Conservation (phyloP, 2,888 invertebrate species). For the Hypselothyrea guttata region DNA sequence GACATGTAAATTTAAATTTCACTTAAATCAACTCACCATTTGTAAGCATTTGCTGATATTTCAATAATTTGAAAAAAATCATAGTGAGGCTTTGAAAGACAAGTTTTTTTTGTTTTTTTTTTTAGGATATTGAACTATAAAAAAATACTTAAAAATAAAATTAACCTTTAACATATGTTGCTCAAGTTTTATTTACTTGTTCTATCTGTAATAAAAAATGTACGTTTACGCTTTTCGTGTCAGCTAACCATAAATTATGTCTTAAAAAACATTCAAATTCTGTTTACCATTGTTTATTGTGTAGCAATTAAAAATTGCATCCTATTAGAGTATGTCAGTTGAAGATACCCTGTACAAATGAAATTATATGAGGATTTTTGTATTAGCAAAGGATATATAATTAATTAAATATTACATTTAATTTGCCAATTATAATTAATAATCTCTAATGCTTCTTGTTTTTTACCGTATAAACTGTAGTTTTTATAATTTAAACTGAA, state of each 20-base stretch:
- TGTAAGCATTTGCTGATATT: too few species aligned
- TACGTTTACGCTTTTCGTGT: slow-evolving; percentile 47
- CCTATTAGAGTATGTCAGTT: background rate
- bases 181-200: slow-evolving; percentile 4
- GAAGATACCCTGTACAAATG: too few species aligned
- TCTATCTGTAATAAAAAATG: slow-evolving; percentile 29
- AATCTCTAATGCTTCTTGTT: background rate
- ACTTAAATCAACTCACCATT: too few species aligned
- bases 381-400: too few species aligned
- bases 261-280: slow-evolving; percentile 26
- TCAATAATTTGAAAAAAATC: too few species aligned
- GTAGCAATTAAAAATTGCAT: slow-evolving; percentile 5
- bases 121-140: slow-evolving; percentile 1
- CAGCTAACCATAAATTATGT: slow-evolving; percentile 41
- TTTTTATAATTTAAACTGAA: slow-evolving; percentile 17
- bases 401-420: too few species aligned
- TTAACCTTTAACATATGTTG: slow-evolving; percentile 13
- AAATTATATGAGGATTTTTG: too few species aligned
- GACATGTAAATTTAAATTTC: too few species aligned
- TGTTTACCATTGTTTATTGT: slow-evolving; percentile 19
- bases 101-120: too few species aligned
- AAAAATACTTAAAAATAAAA: slow-evolving; percentile 1
- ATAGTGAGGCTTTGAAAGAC: too few species aligned
- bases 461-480: too few species aligned
- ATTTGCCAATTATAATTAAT: too few species aligned